Conservation (phyloP, 2,888 invertebrate species). For the Brachycybe producta region DNA sequence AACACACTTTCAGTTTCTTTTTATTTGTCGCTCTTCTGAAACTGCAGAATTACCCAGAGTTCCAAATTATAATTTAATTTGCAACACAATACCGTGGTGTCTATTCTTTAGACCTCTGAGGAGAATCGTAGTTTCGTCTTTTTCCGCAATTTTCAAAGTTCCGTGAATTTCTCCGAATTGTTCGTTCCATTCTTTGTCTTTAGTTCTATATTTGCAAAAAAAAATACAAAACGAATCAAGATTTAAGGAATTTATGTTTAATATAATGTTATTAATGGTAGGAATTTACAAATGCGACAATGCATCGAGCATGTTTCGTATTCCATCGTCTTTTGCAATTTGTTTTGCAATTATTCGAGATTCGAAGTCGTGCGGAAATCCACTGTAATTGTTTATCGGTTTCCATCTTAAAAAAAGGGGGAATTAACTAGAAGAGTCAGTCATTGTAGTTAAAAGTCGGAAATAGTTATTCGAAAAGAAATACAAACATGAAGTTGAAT, state of each 20-base stretch:
- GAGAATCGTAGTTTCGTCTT: constrained; percentile 37
- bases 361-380: neutral
- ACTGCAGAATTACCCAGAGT: no score
- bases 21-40: no score
- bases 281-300: no score
- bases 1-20: no score
- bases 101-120: constrained; percentile 35
- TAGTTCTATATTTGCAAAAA: neutral
- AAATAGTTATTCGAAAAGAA: neutral
- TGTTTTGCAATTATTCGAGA: no score
- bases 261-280: neutral
- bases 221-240: neutral
- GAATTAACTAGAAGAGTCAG: no score
- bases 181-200: constrained; percentile 39
- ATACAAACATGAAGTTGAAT: constrained; percentile 1
- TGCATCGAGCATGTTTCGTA: no score
- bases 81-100: neutral
- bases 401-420: neutral
- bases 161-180: constrained; percentile 53
- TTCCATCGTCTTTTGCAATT: no score
- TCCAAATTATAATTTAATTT: no score
- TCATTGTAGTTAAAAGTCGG: neutral
- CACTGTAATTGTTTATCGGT: neutral
- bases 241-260: neutral
- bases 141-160: constrained; percentile 37